Base-by-base conservation (phyloP, 2,113 vertebrate genomes). In the zebrafish (Danio rerio) region DNA sequence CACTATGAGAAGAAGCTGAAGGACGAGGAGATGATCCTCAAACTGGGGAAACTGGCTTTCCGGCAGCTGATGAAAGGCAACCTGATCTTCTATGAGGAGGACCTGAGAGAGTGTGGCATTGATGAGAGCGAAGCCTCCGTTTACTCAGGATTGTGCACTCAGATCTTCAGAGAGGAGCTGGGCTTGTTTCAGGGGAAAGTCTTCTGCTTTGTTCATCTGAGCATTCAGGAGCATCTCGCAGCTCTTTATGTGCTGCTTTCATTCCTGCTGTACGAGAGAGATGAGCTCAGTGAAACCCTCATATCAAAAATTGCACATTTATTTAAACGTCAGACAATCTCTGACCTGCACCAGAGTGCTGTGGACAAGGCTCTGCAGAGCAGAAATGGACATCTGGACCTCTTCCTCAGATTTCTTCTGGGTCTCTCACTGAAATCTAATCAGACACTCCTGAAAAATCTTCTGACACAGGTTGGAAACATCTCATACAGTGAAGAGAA, bases 281-380 rank as follows among this genome's bases (percentile, higher is more conserved):
- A 58, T 58, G 56, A 18, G 3, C 56, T 58, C n/a, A 58, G 7
- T 58, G 55, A 58, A n/a, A n/a, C 0, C 5, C 4, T n/a, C 55
- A 58, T 6, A 2, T 58, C 16, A n/a, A 58, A 58, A 58, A 3
- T n/a, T 58, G 16, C 55, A 58, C 55, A 58, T 8, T 8, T 8
- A 15, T 56, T 56, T 15, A 56, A 0, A 4, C 18, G 56, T 58
- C n/a, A 7, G 3, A 58, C 8, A 1, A 5, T 68, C 45, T 68
- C 65, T 45, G 16, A 68, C 5, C 42, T 68, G 65, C 65, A 68
- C n/a, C 65, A 45, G 42, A 68, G 65, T n/a, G 65, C 42, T 9
- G 65, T 68, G 65, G 42, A 68, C 43, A 47, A 68, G 8, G 42
- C 42, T 47, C 13, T 45, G 45, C 65, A 68, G 65, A 68, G 42